Conservation (phyloP, 2,113 vertebrate genomes). For the Craseonycteris thonglongyai region DNA sequence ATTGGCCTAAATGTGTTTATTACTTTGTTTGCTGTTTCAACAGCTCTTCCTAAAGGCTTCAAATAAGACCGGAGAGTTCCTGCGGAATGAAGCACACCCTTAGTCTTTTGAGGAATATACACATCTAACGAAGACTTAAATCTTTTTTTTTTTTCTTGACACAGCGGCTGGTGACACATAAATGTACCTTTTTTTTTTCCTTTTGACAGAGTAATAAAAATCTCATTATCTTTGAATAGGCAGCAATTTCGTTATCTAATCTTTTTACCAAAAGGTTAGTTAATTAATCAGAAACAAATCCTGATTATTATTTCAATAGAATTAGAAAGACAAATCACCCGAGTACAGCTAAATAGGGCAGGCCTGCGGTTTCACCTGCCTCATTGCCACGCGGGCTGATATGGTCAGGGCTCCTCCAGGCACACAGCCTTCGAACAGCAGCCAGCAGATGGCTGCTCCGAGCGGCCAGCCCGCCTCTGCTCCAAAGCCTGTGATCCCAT, state of each 20-base stretch:
- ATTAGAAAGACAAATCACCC: conserved; percentile 85
- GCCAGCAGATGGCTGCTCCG: conserved; percentile 84
- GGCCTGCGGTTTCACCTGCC: conserved; percentile 82
- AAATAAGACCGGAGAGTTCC: background rate
- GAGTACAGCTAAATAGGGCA: conserved; percentile 81
- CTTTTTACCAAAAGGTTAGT: conserved; percentile 86
- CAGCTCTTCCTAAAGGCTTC: conserved; percentile 64
- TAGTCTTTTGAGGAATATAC: conserved; percentile 57
- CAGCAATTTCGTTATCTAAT: conserved; percentile 87
- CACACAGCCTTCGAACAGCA: conserved; percentile 77
- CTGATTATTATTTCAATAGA: conserved; percentile 86
- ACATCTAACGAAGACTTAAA: conserved; percentile 70
- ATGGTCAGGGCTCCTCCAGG: conserved; percentile 75
- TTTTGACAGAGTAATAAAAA: conserved; percentile 86
- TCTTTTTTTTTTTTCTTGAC: conserved; percentile 68
- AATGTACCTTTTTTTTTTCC: conserved; percentile 75
- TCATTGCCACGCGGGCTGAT: conserved; percentile 79
- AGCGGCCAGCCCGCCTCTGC: conserved; percentile 77
- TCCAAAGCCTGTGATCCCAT: conserved; percentile 86
- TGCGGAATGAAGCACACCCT: conserved; percentile 28
- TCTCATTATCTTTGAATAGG: conserved; percentile 87
- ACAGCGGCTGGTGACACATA: conserved; percentile 74
- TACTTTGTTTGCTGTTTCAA: conserved; percentile 69
- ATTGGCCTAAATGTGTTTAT: conserved; percentile 59
- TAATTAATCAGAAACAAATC: conserved; percentile 88